phyloP scores from a whole-genome alignment of 2,888 invertebrate genomes.

The Bugulina stolonifera region DNA sequence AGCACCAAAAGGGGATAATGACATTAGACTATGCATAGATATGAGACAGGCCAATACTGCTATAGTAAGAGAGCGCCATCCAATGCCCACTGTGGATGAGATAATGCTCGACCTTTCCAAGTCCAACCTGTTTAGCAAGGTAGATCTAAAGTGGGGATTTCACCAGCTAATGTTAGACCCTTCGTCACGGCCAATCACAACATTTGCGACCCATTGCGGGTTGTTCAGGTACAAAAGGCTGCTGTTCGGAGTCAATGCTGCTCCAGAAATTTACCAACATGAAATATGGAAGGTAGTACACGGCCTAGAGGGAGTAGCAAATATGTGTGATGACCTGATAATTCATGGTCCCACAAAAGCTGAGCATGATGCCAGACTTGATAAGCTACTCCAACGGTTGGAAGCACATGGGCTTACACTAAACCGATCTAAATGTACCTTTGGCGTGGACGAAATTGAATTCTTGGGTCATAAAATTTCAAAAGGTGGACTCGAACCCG shows the following conservation, averaged over 20 bases:
- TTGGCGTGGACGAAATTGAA: background rate
- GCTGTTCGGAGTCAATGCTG: background rate
- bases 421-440: background rate
- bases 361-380: background rate
- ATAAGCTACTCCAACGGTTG: background rate
- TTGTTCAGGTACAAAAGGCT: background rate
- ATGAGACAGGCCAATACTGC: conserved; percentile 13
- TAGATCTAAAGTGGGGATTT: background rate
- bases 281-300: background rate
- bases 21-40: background rate
- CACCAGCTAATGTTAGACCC: background rate
- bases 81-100: background rate
- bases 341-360: background rate
- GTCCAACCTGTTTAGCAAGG: background rate
- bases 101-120: background rate
- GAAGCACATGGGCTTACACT: background rate
- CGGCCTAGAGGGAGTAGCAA: background rate
- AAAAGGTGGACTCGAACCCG: background rate
- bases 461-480: background rate
- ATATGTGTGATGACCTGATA: background rate
- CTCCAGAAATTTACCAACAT: conserved; percentile 3
- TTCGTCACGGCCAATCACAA: background rate
- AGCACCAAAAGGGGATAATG: conserved; percentile 4
- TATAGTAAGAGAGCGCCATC: conserved; percentile 7
- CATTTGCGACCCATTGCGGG: conserved; percentile 5